phyloP scores from a whole-genome alignment of 92 coral and sea anemone genomes.

The Zoanthus gigantus region DNA sequence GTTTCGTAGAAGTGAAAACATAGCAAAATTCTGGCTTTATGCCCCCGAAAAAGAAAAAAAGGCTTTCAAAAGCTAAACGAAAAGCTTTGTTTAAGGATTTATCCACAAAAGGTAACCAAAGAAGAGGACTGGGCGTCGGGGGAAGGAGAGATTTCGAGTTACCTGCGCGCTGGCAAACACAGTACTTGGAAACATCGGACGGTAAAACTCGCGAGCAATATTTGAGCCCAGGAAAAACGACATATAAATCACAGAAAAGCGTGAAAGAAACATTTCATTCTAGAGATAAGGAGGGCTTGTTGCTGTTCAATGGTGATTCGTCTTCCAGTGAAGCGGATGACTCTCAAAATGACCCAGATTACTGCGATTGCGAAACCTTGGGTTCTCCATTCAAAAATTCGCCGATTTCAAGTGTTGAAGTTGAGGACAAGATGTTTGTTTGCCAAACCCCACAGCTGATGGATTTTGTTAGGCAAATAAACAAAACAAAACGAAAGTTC shows the following conservation, averaged over 20 bases:
- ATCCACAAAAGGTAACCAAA: conserved; percentile 16
- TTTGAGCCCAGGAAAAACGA: conserved; percentile 11
- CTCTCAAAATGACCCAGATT: background rate
- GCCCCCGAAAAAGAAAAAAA: conserved; percentile 27
- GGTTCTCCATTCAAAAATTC: background rate
- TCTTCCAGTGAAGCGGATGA: background rate
- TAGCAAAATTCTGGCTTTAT: background rate
- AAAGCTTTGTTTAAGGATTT: conserved; percentile 31
- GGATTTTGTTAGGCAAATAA: background rate
- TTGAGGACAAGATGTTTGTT: background rate
- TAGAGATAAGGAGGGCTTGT: background rate
- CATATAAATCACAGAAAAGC: background rate
- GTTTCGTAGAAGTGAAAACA: conserved; percentile 7
- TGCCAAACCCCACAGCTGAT: conserved; percentile 5
- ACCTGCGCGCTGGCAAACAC: conserved; percentile 2
- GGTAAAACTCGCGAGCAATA: conserved; percentile 12
- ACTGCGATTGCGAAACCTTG: background rate
- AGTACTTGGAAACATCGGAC: background rate
- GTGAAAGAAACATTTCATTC: background rate
- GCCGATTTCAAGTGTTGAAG: conserved; percentile 30
- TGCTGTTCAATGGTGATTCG: background rate
- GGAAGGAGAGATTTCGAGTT: conserved; percentile 15
- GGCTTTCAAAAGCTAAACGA: conserved; percentile 28
- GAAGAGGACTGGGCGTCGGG: conserved; percentile 14
- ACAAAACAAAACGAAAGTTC: background rate